phyloP scores from a whole-genome alignment of 2,113 vertebrate genomes.

The Mungos mungo region DNA sequence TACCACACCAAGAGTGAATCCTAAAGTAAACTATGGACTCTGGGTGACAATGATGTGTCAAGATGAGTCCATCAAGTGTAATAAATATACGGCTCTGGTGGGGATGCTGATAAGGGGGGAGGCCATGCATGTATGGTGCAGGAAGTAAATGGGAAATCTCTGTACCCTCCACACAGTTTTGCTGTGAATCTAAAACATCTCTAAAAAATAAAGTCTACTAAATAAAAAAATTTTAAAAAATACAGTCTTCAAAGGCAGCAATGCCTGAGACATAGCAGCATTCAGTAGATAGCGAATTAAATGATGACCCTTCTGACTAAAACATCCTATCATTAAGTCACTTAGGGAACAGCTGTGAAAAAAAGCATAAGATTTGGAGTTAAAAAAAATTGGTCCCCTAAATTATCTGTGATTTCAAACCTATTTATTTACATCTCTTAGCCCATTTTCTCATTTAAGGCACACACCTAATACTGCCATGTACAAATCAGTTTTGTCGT shows the following conservation, averaged over 20 bases:
- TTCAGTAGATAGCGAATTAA: neutral
- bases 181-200: neutral
- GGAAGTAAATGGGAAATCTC: neutral
- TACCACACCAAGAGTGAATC: neutral
- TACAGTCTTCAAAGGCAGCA: neutral
- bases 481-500: neutral
- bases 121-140: no score
- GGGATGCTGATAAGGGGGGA: neutral
- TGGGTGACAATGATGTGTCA: neutral
- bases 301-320: neutral
- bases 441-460: conserved; percentile 7
- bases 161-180: neutral
- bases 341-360: neutral
- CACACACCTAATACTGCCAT: neutral
- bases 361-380: neutral
- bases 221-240: neutral
- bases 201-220: neutral
- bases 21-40: neutral
- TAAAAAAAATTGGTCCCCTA: neutral
- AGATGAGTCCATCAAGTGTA: neutral
- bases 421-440: neutral
- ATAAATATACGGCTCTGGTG: neutral
- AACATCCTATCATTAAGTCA: neutral
- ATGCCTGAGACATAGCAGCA: neutral
- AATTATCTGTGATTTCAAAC: neutral